Evolutionary conservation across 2,113 vertebrate genomes (phyloP).

Genomic region (Nestor notabilis): DNA sequence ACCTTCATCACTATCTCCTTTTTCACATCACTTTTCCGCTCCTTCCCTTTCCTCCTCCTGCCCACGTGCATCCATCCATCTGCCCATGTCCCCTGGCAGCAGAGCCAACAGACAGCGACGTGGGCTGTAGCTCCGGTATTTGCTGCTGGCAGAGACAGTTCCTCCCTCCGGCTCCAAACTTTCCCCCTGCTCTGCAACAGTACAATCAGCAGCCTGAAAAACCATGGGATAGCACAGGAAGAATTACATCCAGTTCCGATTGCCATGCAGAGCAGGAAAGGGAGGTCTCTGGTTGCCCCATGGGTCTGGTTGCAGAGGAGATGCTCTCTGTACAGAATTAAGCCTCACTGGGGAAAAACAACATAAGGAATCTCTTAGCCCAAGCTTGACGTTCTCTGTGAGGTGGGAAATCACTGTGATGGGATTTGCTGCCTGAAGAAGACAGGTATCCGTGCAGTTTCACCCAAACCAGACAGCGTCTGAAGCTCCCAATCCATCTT

Average conservation of each 20-base stretch:
- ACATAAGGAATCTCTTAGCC: neutral
- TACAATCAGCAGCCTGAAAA: neutral
- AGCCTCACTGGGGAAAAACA: neutral
- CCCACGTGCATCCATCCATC: neutral
- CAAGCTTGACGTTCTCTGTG: neutral
- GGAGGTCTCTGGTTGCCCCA: neutral
- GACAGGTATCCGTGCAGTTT: neutral
- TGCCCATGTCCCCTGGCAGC: neutral
- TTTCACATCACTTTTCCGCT: neutral
- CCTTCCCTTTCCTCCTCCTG: neutral
- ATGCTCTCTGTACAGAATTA: neutral
- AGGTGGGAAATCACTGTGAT: neutral
- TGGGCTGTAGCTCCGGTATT: neutral
- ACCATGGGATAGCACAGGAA: neutral
- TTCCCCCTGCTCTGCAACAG: neutral
- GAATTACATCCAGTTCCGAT: accelerated
- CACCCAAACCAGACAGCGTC: neutral
- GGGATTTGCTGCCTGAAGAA: neutral
- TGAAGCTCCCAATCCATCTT: neutral
- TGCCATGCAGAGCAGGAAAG: neutral
- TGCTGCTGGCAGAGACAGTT: neutral
- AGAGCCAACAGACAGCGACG: neutral
- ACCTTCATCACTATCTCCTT: neutral
- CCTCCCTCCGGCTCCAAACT: neutral
- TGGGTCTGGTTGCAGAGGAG: neutral